Evolutionary conservation across 2,888 invertebrate genomes (phyloP), one percentile per base, ranked within the genome.

Genomic region (Cheilosia soror): DNA sequence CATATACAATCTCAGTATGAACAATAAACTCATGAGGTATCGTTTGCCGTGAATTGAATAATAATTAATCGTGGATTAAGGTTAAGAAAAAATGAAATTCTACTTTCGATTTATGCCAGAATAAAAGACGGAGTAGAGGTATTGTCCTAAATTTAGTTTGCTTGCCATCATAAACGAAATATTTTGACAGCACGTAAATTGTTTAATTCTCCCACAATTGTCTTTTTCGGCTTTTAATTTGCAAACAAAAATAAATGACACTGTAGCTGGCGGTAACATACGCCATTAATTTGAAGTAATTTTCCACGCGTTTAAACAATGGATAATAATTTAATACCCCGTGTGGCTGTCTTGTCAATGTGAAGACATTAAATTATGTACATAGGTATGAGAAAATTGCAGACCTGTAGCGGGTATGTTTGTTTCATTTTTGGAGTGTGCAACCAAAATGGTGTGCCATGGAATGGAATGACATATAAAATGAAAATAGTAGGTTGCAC

Each of bases 261-360:
- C 31, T 42, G 4, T 11, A 33, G 49, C n/a, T 40, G 25, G 37
- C 65, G 25, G 20, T 31, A 33, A 11, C 40, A 20, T 51, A 68
- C 55, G 66, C 55, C 62, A 68, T 62, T 25, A 40, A 55, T 44
- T 76, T 68, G 29, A 37, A 49, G 13, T 55, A 29, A 69, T 77
- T 82, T 83, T 83, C 78, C 72, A 78, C 82, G 55, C 82, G 60
- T 42, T 72, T 55, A 20, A 57, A 83, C 72, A 83, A 83, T 68
- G 66, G 68, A 58, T 49, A 65, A 31, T 76, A 68, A 53, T 51
- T 25, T 49, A 20, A 11, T 20, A 13, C n/a, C 9, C 25, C 20
- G 37, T 63, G 31, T 20, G 68, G 60, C 13, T 71, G 65, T 77
- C 37, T 60, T 20, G 20, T 66, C 29, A 66, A 27, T 51, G 60